Conservation (phyloP, 2,797 vertebrate species). For the Pangasius krempfi region DNA sequence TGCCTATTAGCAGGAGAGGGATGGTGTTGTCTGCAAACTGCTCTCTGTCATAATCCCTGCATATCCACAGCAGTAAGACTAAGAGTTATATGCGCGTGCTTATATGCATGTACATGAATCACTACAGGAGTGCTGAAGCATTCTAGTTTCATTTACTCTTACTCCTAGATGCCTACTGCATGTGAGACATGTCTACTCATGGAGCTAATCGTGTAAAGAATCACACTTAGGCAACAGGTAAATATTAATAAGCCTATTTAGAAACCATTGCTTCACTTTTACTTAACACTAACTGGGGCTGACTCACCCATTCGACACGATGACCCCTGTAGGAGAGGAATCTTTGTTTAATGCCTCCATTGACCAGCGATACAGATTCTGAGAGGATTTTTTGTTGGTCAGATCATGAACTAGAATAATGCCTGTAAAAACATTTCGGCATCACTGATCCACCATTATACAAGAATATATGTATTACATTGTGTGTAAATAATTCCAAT, state of each 20-base stretch:
- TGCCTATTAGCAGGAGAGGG: conserved; percentile 93
- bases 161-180: background rate
- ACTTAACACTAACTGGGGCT: background rate
- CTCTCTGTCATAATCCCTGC: conserved; percentile 93
- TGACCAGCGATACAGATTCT: conserved; percentile 96
- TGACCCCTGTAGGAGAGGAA: conserved; percentile 88
- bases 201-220: background rate
- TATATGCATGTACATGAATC: background rate
- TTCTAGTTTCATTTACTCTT: background rate
- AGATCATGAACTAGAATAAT: conserved; percentile 97
- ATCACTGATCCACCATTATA: background rate
- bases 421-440: conserved; percentile 69
- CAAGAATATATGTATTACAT: background rate
- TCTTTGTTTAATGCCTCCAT: conserved; percentile 93
- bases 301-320: conserved; percentile 93
- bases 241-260: background rate
- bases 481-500: background rate
- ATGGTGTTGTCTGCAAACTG: conserved; percentile 95
- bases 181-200: background rate
- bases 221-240: background rate
- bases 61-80: background rate
- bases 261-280: background rate
- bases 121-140: background rate
- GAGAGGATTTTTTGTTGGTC: conserved; percentile 98
- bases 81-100: background rate